phyloP scores from a whole-genome alignment of 2,888 invertebrate species.

The Eupeodes latifasciatus region DNA sequence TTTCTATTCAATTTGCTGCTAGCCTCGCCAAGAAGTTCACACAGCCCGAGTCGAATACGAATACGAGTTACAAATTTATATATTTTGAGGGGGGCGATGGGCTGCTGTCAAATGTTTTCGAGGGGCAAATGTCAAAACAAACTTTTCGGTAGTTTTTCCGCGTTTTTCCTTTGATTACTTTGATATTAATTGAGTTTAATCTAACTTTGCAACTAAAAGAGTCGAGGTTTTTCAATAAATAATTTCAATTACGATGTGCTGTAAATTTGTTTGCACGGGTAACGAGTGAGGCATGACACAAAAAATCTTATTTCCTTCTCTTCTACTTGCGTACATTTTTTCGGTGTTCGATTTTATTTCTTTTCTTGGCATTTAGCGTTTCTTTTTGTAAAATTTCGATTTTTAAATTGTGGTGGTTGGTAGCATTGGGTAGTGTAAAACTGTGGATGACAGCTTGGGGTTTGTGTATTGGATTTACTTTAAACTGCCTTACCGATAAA shows the following conservation, averaged over 20 bases:
- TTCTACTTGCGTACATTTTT: conserved; percentile 73
- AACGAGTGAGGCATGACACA: conserved; percentile 75
- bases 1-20: conserved; percentile 51
- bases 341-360: conserved; percentile 71
- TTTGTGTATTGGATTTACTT: conserved; percentile 31
- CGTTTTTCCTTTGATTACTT: conserved; percentile 56
- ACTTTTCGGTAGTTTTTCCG: conserved; percentile 72
- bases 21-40: conserved; percentile 27
- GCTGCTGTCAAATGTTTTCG: conserved; percentile 65
- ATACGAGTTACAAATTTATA: conserved; percentile 40
- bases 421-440: neutral
- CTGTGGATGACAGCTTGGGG: conserved; percentile 30
- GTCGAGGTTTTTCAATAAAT: conserved; percentile 55
- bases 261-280: conserved; percentile 65
- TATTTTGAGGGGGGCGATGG: conserved; percentile 57
- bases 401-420: conserved; percentile 40
- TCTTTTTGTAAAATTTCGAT: conserved; percentile 32
- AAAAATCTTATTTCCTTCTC: conserved; percentile 75
- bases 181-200: conserved; percentile 45
- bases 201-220: conserved; percentile 36
- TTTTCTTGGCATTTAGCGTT: conserved; percentile 69
- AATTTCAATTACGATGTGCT: conserved; percentile 67
- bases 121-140: conserved; percentile 73
- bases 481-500: conserved; percentile 33
- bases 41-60: conserved; percentile 3